Evolutionary conservation across 2,113 vertebrate genomes (phyloP).

Genomic region (Takifugu flavidus): DNA sequence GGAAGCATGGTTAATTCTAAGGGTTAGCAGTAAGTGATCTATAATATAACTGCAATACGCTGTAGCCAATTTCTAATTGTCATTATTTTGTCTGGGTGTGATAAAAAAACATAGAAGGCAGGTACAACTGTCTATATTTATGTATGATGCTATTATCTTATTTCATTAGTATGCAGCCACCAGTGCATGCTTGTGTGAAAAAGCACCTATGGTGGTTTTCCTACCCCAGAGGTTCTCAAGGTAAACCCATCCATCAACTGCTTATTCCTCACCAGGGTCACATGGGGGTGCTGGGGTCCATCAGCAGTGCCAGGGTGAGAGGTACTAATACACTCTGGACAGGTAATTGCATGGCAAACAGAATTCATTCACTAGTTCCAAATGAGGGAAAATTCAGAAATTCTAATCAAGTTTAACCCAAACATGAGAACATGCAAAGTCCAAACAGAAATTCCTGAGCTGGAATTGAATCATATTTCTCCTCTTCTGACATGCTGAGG

Average conservation of each 20-base stretch:
- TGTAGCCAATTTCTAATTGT: background rate
- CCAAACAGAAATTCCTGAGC: conserved; percentile 4
- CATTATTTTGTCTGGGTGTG: conserved; percentile 9
- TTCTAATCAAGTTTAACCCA: too few relatives aligned
- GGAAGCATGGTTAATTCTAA: too few relatives aligned
- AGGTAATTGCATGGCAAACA: too few relatives aligned
- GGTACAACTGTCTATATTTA: conserved; percentile 18
- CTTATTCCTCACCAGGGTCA: background rate
- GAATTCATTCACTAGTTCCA: too few relatives aligned
- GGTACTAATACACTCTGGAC: conserved; percentile 24
- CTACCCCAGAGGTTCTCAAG: conserved; percentile 26
- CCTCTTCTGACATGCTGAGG: conserved; percentile 60
- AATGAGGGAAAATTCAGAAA: too few relatives aligned
- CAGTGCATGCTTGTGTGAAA: conserved; percentile 2
- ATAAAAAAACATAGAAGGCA: conserved; percentile 25
- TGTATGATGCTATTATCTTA: background rate
- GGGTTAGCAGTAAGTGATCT: too few relatives aligned
- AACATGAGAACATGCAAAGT: conserved; percentile 8
- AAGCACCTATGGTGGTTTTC: background rate
- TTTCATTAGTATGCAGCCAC: background rate
- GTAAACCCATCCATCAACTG: conserved; percentile 1
- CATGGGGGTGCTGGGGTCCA: background rate
- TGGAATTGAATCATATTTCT: conserved; percentile 10
- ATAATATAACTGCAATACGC: conserved; percentile 6
- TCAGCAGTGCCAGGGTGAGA: conserved; percentile 22